Percentiles rank a stretch among this genome's conserved stretches.
Evolutionary conservation across 2,888 invertebrate genomes (phyloP).

Genomic region (Blastobasis adustella): DNA sequence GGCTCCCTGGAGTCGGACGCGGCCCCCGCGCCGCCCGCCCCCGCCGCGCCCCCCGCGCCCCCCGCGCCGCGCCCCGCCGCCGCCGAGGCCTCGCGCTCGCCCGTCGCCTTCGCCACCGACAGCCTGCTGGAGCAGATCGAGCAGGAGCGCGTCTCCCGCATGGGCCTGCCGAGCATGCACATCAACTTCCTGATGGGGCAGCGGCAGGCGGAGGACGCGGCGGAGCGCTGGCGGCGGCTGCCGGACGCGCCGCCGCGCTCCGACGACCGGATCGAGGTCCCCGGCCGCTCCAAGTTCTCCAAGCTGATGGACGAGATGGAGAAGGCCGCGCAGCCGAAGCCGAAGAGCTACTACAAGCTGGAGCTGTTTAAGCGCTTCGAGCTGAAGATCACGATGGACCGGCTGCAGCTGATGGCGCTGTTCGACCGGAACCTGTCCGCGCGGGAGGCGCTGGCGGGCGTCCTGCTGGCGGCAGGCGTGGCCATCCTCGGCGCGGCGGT

Average conservation of each 20-base stretch:
- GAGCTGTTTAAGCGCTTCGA: conserved; percentile 78
- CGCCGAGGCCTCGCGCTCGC: conserved; percentile 58
- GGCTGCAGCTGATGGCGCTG: conserved; percentile 91
- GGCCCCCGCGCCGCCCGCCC: conserved; percentile 52
- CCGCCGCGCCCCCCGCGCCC: conserved; percentile 60
- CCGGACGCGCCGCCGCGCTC: conserved; percentile 62
- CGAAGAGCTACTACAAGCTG: conserved; percentile 83
- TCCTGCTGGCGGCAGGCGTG: conserved; percentile 88
- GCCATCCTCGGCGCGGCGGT: conserved; percentile 89
- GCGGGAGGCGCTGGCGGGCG: conserved; percentile 86
- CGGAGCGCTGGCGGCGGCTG: conserved; percentile 51
- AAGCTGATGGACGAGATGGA: conserved; percentile 74
- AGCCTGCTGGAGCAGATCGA: conserved; percentile 66
- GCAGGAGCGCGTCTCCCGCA: conserved; percentile 59
- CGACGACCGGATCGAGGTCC: conserved; percentile 72
- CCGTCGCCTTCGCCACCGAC: conserved; percentile 65
- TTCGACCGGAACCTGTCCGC: conserved; percentile 93
- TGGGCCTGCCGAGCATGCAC: conserved; percentile 69
- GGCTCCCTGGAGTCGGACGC: conserved; percentile 65
- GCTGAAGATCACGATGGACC: conserved; percentile 92
- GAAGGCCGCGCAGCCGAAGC: conserved; percentile 69
- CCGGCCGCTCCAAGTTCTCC: conserved; percentile 70
- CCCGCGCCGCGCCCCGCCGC: conserved; percentile 50
- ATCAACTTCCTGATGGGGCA: conserved; percentile 63
- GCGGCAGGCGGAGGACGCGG: conserved; percentile 39